These are phyloP conservation scores for Leptinotarsa rubiginosa DNA, from an alignment of 2,888 invertebrate species.

Conservation along the genomic window DNA sequence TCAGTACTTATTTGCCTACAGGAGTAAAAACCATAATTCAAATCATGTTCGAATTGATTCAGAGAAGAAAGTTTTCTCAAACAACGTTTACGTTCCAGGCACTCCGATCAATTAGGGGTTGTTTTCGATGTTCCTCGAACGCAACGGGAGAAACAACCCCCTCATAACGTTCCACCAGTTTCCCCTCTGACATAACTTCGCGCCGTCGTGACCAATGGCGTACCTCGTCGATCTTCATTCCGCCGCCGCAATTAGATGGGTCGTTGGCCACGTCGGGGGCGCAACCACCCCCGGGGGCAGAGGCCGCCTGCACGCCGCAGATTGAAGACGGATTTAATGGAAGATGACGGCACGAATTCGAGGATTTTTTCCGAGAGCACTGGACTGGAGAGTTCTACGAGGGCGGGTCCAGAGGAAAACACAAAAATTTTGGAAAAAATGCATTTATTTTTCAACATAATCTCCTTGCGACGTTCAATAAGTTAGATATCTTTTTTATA, in stretches of 20 bases:
- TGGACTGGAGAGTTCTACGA: background rate
- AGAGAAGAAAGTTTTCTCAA: background rate
- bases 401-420: too few species aligned
- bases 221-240: conserved; percentile 79
- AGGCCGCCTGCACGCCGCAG: conserved; percentile 53
- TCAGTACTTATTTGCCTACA: too few species aligned
- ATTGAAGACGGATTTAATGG: conserved; percentile 61
- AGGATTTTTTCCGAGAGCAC: conserved; percentile 41
- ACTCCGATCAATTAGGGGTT: background rate
- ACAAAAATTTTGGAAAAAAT: too few species aligned
- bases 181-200: conserved; percentile 52
- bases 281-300: conserved; percentile 35
- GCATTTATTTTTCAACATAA: too few species aligned
- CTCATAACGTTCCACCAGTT: conserved; percentile 56
- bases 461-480: too few species aligned
- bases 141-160: conserved; percentile 44
- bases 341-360: conserved; percentile 62
- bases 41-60: too few species aligned
- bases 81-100: background rate
- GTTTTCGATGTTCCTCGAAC: conserved; percentile 26
- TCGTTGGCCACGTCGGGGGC: conserved; percentile 70
- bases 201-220: conserved; percentile 72
- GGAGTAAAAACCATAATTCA: too few species aligned
- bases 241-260: conserved; percentile 78
- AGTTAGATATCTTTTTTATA: too few species aligned